phyloP scores from a whole-genome alignment of 2,797 vertebrate species.

The Falco naumanni region DNA sequence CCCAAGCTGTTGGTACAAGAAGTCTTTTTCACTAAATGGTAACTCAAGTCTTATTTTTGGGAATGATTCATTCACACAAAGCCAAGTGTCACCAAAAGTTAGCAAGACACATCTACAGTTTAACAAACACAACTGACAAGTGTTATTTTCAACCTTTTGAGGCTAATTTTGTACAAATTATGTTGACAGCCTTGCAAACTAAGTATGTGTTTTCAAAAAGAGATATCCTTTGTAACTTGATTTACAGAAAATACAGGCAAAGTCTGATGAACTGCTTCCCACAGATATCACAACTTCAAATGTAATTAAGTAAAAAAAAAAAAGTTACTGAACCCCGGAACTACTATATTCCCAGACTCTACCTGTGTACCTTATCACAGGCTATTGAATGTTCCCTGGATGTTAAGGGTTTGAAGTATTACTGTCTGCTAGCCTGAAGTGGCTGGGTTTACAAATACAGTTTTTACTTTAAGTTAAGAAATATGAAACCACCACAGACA shows the following conservation, averaged over 20 bases:
- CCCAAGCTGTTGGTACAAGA: neutral
- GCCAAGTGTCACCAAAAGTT: neutral
- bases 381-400: neutral
- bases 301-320: neutral
- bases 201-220: neutral
- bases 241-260: neutral
- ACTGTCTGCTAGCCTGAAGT: neutral
- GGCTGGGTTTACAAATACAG: neutral
- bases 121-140: neutral
- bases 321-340: neutral
- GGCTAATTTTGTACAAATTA: neutral
- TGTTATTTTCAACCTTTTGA: neutral
- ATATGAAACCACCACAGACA: neutral
- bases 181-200: neutral
- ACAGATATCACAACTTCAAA: neutral
- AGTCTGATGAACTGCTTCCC: neutral
- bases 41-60: neutral
- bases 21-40: neutral
- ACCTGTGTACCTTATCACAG: neutral
- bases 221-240: neutral
- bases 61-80: neutral
- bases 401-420: neutral
- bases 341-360: neutral
- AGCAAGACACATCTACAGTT: neutral
- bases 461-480: neutral